Percentiles rank a stretch among this genome's conserved stretches.
Evolutionary conservation across 2,888 invertebrate genomes (phyloP).

Genomic region (Caenorhabditis wallacei): DNA sequence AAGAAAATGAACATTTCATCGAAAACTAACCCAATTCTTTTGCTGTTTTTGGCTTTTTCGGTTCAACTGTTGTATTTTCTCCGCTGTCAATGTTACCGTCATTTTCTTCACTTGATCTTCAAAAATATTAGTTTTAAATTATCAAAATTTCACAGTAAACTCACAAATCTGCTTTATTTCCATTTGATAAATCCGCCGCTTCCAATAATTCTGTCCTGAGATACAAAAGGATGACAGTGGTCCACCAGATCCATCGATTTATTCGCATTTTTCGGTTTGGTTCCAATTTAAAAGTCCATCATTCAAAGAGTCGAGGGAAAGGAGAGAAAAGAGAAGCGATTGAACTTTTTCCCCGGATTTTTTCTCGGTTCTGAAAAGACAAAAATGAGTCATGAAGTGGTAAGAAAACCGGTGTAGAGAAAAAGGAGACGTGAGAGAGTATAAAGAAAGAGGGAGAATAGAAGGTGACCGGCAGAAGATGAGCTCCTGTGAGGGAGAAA

Average conservation of each 20-base stretch:
- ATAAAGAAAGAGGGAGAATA: conserved; percentile 22
- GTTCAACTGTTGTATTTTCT: conserved; percentile 29
- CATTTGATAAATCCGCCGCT: conserved; percentile 2
- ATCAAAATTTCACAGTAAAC: conserved; percentile 18
- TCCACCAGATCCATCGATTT: conserved; percentile 63
- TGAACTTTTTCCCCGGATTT: conserved; percentile 6
- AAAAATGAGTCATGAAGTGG: conserved; percentile 7
- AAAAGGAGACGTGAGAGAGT: conserved; percentile 11
- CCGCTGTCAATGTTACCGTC: background rate
- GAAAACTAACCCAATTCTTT: conserved; percentile 28
- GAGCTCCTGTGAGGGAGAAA: conserved; percentile 28
- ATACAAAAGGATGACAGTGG: conserved; percentile 45
- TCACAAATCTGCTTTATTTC: conserved; percentile 20
- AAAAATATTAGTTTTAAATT: conserved; percentile 1
- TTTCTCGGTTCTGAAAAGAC: conserved; percentile 14
- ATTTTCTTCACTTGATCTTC: conserved; percentile 41
- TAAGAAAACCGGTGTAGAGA: conserved; percentile 29
- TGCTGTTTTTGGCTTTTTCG: conserved; percentile 45
- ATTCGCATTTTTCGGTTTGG: conserved; percentile 43
- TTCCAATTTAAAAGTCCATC: conserved; percentile 40
- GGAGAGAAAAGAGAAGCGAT: background rate
- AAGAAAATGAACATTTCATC: background rate
- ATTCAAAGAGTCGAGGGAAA: conserved; percentile 7
- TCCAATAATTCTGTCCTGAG: conserved; percentile 39
- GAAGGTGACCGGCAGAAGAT: conserved; percentile 39